Base-by-base conservation (phyloP, 2,113 vertebrate species). In the Datnioides undecimradiatus region DNA sequence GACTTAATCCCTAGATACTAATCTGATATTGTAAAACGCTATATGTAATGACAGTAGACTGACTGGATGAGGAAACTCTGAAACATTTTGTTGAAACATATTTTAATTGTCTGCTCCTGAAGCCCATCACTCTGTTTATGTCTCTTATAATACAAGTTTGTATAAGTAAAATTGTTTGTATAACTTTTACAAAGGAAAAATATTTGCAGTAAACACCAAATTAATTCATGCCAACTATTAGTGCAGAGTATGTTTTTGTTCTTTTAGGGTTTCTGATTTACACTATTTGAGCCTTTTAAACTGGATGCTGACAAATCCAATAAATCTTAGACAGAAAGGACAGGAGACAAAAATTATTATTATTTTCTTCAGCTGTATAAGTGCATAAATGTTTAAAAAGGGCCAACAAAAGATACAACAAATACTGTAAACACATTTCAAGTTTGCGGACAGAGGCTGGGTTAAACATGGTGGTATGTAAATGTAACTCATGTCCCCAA, bases 331-430 rank as follows among this genome's bases (percentile, higher is more conserved):
- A 68, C n/a, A n/a, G n/a, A n/a, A n/a, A n/a, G n/a, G 34, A 25
- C 10, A 49, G 10, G 19, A 62, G 19, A 25, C 36, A 19, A 25
- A 46, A 40, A 34, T n/a, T n/a, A n/a, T n/a, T n/a, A n/a, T 88
- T 78, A 82, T 84, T 89, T 79, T 71, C 19, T 57, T 14, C 27
- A 17, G 17, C 40, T 23, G 25, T 82, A 77, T 76, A 70, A 85
- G 79, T 59, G 23, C 45, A 68, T 23, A 27, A 55, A n/a, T 46
- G 3, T 7, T 64, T 27, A 17, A 1, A 79, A 72, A 62, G n/a
- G 17, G 11, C 38, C 16, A 79, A 64, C 31, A 58, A 66, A 49
- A 63, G 31, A 16, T 33, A 17, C 11, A 67, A 46, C 51, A 75
- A 76, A 70, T 55, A 49, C 5, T 34, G 17, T 60, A 45, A 85